These are phyloP conservation scores for Coregonus clupeaformis DNA, from an alignment of 2,113 vertebrate genomes.

Conservation along the genomic window DNA sequence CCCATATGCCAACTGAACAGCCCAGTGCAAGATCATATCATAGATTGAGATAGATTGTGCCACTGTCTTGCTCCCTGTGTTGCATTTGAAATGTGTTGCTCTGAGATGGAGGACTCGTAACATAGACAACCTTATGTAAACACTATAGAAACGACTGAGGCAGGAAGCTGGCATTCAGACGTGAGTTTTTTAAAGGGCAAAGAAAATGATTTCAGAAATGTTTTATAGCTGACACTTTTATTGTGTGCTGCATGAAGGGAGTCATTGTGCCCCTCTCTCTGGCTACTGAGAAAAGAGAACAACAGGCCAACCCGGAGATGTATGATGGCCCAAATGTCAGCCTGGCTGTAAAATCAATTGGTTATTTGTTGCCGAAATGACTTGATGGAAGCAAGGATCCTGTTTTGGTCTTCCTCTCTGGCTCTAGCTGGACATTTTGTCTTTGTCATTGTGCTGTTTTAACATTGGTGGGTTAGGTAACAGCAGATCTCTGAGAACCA, in stretches of 20 bases:
- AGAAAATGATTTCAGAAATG: conserved; percentile 47
- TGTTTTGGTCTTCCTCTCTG: conserved; percentile 47
- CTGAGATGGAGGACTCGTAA: neutral
- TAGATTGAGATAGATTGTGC: neutral
- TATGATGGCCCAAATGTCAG: conserved; percentile 66
- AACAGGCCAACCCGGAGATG: conserved; percentile 52
- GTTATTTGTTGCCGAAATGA: conserved; percentile 41
- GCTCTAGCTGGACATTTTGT: conserved; percentile 20
- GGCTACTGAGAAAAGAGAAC: conserved; percentile 31
- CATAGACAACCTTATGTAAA: neutral
- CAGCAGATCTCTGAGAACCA: conserved; percentile 24
- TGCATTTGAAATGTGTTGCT: neutral
- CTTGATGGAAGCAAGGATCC: conserved; percentile 49
- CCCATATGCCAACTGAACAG: neutral
- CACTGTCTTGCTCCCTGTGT: neutral
- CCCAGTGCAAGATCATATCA: neutral
- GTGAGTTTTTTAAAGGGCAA: conserved; percentile 39
- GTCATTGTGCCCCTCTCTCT: conserved; percentile 48
- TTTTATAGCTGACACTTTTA: conserved; percentile 50
- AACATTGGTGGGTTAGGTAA: neutral
- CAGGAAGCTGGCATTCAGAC: conserved; percentile 19
- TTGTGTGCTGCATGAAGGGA: conserved; percentile 49
- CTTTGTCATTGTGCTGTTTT: conserved; percentile 43
- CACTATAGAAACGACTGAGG: conserved; percentile 5
- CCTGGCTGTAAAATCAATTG: conserved; percentile 53